Base-by-base conservation (phyloP, 2,113 vertebrate genomes). In the Gasterosteus aculeatus region DNA sequence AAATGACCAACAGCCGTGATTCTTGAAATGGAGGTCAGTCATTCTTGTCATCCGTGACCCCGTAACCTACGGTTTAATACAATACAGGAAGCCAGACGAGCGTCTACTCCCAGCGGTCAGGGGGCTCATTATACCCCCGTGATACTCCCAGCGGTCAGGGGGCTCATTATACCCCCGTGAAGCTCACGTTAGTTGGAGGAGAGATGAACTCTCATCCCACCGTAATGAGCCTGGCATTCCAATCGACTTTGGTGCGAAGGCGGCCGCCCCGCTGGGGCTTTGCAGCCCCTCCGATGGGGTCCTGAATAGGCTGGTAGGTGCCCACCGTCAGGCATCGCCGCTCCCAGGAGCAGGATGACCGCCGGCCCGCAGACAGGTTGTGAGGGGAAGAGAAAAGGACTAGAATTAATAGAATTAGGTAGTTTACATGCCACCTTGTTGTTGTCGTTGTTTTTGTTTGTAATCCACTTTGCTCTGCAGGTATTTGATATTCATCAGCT, bases 1-100 rank as follows among this genome's bases (percentile, higher is more conserved):
- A 91, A 89, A 89, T 87, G 86, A 82, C 85, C 74, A 70, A 57
- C 68, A 75, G 81, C 79, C 77, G 75, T 64, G 75, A 85, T 71
- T 75, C 69, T 80, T 65, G 10, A 75, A 80, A 81, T 76, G 64
- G 56, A 72, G 68, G 57, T 56, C 53, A 56, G 53, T 26, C 49
- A 53, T 53, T 53, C 3, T 4, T 6, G 4, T 56, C 12, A 56
- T 56, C 53, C 26, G 12, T 29, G 22, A 29, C 53, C 53, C 26
- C 15, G 53, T 56, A 56, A 56, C 11, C 2, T 29, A 56, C 19
- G 4, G 10, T 22, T 4, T 26, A 26, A 26, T 15, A 19, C 18
- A 31, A 14, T 15, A 26, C 4, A 44, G 74, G 66, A 58, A 72
- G 66, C 69, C 75, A 81, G 84, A 85, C 81, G 47, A 72, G 46